phyloP scores from a whole-genome alignment of 2,888 invertebrate species.

The Tenthredo livida region DNA sequence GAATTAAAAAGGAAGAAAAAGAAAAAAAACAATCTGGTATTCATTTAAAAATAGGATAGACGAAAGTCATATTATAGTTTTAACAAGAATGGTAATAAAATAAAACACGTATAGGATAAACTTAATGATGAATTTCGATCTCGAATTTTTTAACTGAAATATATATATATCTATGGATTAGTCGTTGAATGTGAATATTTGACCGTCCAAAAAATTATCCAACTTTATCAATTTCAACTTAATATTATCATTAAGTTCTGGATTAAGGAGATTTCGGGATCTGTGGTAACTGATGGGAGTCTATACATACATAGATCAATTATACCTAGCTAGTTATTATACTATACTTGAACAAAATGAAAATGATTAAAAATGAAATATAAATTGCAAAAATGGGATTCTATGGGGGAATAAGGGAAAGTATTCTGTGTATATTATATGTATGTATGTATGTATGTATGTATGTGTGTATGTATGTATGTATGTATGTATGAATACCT shows the following conservation, averaged over 20 bases:
- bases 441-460: slow-evolving; percentile 4
- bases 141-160: not conserved
- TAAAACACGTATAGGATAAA: not conserved
- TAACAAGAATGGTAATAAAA: not conserved
- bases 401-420: not conserved
- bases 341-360: not conserved
- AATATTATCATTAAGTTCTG: not conserved
- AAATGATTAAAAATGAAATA: not conserved
- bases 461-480: not conserved
- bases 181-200: slow-evolving; percentile 43
- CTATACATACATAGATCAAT: slow-evolving; percentile 26
- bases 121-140: not conserved
- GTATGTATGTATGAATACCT: too few relatives aligned
- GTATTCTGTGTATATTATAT: slow-evolving; percentile 29
- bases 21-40: not conserved
- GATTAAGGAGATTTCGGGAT: not conserved
- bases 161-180: not conserved
- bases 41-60: not conserved
- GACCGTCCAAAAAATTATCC: slow-evolving; percentile 18
- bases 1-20: not conserved
- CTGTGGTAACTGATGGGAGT: not conserved
- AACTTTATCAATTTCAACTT: slow-evolving; percentile 2
- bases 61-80: too few relatives aligned
- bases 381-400: not conserved
- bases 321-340: not conserved